Evolutionary conservation across 2,888 invertebrate species (phyloP).

Genomic region (Drosophila peninsularis): DNA sequence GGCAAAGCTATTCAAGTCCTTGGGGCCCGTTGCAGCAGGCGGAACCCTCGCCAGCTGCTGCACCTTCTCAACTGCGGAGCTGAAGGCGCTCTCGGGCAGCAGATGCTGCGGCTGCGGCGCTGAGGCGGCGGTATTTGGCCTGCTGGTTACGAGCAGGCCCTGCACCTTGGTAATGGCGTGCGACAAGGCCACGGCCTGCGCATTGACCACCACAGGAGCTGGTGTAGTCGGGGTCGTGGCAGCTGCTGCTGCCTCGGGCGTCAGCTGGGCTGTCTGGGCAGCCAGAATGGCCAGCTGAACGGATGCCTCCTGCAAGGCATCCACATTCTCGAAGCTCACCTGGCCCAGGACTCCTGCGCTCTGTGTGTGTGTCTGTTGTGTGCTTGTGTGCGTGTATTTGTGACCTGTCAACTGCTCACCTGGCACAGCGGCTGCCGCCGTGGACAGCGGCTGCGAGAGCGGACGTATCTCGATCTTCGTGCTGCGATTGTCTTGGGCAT

Average conservation of each 20-base stretch:
- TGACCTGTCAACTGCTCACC: slow-evolving; percentile 9
- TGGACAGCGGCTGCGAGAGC: slow-evolving; percentile 47
- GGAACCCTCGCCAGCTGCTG: neutral
- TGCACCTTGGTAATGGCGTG: slow-evolving; percentile 6
- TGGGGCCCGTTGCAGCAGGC: neutral
- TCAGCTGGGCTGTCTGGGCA: neutral
- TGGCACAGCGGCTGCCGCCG: slow-evolving; percentile 19
- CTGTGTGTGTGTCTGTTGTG: slow-evolving; percentile 1
- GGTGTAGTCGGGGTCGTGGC: neutral
- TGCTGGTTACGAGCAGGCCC: neutral
- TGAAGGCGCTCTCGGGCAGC: neutral
- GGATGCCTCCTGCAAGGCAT: neutral
- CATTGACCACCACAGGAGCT: slow-evolving; percentile 18
- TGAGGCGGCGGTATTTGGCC: neutral
- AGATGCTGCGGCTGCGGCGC: slow-evolving; percentile 2
- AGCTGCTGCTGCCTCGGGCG: neutral
- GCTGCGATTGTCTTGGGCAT: neutral
- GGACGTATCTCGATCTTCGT: slow-evolving; percentile 69
- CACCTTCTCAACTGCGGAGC: neutral
- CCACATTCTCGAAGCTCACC: slow-evolving; percentile 5
- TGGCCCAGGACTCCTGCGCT: neutral
- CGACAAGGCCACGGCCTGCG: slow-evolving; percentile 6
- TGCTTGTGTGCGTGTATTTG: slow-evolving; percentile 12
- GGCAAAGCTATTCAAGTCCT: neutral
- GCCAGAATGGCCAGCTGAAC: neutral